A percentile compares a stretch with the other conserved stretches of the same genome.
phyloP scores from a whole-genome alignment of 1,140 invertebrate species.

The Nasonia vitripennis region DNA sequence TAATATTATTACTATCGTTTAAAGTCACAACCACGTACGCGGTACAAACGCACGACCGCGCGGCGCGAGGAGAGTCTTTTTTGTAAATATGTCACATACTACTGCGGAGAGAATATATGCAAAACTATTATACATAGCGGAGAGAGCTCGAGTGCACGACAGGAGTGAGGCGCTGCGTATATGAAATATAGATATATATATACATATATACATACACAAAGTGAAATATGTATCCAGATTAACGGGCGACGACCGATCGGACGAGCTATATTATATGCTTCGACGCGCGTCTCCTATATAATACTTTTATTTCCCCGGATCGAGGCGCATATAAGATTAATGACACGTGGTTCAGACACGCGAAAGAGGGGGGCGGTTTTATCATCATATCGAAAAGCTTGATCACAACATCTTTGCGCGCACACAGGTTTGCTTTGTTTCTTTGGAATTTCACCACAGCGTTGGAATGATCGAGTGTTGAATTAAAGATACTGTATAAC shows the following conservation, averaged over 20 bases:
- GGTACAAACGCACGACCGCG: background rate
- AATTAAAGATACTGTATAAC: background rate
- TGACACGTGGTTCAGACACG: background rate
- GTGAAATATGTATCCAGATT: constrained; percentile 10
- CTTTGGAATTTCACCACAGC: background rate
- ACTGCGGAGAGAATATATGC: constrained; percentile 45
- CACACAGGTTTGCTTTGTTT: background rate
- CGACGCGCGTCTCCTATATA: background rate
- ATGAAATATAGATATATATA: constrained; percentile 47
- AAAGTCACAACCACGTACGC: constrained; percentile 25
- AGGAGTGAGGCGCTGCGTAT: background rate
- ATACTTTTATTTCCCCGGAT: background rate
- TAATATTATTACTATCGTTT: constrained; percentile 17
- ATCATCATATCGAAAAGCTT: background rate
- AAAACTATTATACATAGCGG: constrained; percentile 49
- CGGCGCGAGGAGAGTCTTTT: constrained; percentile 1
- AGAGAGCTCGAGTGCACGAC: no score
- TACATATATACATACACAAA: constrained; percentile 22
- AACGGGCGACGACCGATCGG: constrained; percentile 7
- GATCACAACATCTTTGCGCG: background rate
- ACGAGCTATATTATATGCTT: background rate
- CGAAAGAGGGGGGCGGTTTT: background rate
- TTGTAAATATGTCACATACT: constrained; percentile 49
- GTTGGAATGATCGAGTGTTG: background rate
- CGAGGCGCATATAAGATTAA: background rate